Conservation (phyloP, 2,888 invertebrate species). For the Pollenia angustigena region DNA sequence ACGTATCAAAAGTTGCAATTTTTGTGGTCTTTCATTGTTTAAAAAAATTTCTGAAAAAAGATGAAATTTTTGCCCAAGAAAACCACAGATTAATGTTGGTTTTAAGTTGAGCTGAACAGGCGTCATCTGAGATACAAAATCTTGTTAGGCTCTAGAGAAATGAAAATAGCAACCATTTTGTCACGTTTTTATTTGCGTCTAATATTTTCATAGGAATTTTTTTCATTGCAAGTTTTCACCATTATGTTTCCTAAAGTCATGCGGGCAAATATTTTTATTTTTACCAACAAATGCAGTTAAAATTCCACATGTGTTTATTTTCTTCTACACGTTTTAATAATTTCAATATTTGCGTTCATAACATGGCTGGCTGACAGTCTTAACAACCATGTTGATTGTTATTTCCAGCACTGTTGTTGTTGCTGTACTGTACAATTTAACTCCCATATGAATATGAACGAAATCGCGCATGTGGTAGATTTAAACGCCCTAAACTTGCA, state of each 20-base stretch:
- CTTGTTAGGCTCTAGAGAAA: background rate
- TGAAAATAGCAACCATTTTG: conserved; percentile 39
- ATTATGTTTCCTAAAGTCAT: conserved; percentile 26
- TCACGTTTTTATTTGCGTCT: conserved; percentile 20
- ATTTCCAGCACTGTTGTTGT: conserved; percentile 25
- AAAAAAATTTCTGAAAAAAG: no score
- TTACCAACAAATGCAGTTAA: background rate
- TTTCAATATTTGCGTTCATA: conserved; percentile 37
- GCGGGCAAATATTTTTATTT: background rate
- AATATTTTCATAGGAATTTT: conserved; percentile 16
- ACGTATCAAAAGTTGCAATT: no score
- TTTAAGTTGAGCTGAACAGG: no score
- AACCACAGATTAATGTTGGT: no score
- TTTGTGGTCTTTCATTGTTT: no score
- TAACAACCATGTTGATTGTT: conserved; percentile 72
- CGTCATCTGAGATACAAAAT: no score
- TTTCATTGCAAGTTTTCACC: conserved; percentile 29
- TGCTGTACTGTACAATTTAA: conserved; percentile 4
- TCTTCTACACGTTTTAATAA: conserved; percentile 16
- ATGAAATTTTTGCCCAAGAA: no score
- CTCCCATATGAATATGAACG: conserved; percentile 54
- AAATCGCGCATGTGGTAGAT: conserved; percentile 70
- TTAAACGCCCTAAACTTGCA: conserved; percentile 64
- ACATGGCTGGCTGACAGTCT: conserved; percentile 68
- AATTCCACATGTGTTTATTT: conserved; percentile 45